Base-by-base conservation (phyloP, 2,888 invertebrate species). In the Caenorhabditis macrosperma region DNA sequence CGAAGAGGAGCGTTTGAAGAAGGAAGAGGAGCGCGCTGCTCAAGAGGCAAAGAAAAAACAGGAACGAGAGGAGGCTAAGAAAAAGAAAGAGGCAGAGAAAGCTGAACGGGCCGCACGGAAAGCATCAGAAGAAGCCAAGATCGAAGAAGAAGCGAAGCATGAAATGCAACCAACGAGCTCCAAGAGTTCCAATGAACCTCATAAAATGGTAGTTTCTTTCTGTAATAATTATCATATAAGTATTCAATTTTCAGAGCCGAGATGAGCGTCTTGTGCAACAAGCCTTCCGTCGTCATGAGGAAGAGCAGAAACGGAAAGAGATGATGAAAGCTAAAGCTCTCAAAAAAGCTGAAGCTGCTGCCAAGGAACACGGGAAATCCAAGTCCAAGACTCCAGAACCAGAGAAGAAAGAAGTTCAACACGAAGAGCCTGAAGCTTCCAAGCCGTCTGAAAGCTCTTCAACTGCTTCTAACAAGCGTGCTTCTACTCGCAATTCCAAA, bases 1-100 rank as follows among this genome's bases (percentile, higher is more conserved):
- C 4, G 64, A 64, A 12, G 75, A 75, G 22, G 69, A 57, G n/a
- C 63, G 69, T 35, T 41, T 10, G 44, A 55, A 63, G 38, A 12
- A 46, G 15, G 6, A 22, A 30, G 68, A 46, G 46, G 6, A 46
- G 28, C 28, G 57, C 15, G 20, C 38, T 20, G 63, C 22, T 26
- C 46, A 46, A 57, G 46, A 55, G n/a, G 50, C 22, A 28, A 22
- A 28, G 55, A 46, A 38, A 50, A 46, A 24, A 28, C 33, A 26
- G 50, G 55, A 66, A 26, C 17, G 24, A 5, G 41, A 68, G 20
- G 55, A 61, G 55, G 76, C 57, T 2, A 26, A 50, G 61, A 54
- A 57, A 24, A 10, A 22, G 0, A 44, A 64, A 9, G 38, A 50
- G 41, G 59, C 54, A 22, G 33, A 35, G 52, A 54, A 57, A 26